Conservation (phyloP, 1,140 invertebrate genomes). For the Cotesia vestalis region DNA sequence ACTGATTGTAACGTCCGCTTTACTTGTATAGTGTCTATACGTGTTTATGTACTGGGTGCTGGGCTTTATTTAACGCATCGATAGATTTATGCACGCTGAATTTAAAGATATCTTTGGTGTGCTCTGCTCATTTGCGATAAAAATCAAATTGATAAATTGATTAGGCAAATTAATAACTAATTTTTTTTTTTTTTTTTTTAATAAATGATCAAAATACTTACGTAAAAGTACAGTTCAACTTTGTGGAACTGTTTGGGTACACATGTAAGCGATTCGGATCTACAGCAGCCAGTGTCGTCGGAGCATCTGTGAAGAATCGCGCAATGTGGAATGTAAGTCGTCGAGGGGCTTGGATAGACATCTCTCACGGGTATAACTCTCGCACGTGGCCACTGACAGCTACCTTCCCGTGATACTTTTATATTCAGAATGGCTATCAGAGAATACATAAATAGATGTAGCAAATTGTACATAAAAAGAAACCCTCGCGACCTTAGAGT, state of each 20-base stretch:
- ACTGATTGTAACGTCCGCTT: not conserved
- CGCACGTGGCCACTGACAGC: slow-evolving; percentile 71
- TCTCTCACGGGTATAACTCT: slow-evolving; percentile 72
- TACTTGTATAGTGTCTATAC: not conserved
- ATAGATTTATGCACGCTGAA: not conserved
- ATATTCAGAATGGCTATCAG: too few relatives aligned
- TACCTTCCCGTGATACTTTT: slow-evolving; percentile 69
- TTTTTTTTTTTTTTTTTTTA: not conserved
- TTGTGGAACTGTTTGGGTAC: slow-evolving; percentile 71
- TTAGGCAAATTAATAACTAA: not conserved
- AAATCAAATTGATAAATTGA: too few relatives aligned
- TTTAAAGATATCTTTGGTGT: not conserved
- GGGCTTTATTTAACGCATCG: too few relatives aligned
- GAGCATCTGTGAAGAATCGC: slow-evolving; percentile 78
- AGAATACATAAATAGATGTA: too few relatives aligned
- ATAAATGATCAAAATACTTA: slow-evolving; percentile 65
- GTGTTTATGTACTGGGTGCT: not conserved
- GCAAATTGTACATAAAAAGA: too few relatives aligned
- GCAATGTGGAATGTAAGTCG: slow-evolving; percentile 77
- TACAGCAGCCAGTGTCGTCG: slow-evolving; percentile 82
- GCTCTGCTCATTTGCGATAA: too few relatives aligned
- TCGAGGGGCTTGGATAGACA: slow-evolving; percentile 74
- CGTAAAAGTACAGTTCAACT: slow-evolving; percentile 77
- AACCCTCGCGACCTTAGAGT: too few relatives aligned
- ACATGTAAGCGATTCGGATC: slow-evolving; percentile 70